A percentile compares a stretch with the other conserved stretches of the same genome.
These are phyloP conservation scores for Rhynchotus rufescens DNA, from an alignment of 2,797 vertebrate genomes.

Conservation along the genomic window DNA sequence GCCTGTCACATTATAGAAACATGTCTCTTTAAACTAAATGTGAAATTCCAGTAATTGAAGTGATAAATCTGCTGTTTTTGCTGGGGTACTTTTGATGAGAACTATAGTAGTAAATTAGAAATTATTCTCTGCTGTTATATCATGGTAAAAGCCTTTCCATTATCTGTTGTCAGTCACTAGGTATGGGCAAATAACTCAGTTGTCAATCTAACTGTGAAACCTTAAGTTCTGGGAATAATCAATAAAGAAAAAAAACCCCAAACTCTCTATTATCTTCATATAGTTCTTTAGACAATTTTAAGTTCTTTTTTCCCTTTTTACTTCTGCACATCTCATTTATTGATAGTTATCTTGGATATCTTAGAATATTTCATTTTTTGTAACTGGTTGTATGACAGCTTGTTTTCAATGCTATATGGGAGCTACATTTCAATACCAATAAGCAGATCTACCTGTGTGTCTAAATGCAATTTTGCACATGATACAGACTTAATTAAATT, in stretches of 20 bases:
- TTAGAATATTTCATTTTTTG: slow-evolving; percentile 73
- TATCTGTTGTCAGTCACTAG: slow-evolving; percentile 88
- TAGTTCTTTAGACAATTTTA: slow-evolving; percentile 62
- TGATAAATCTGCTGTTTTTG: slow-evolving; percentile 91
- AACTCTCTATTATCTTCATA: slow-evolving; percentile 67
- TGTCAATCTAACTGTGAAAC: slow-evolving; percentile 88
- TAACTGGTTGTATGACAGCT: slow-evolving; percentile 56
- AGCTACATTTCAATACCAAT: slow-evolving; percentile 43
- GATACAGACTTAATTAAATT: slow-evolving; percentile 70
- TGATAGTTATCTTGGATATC: slow-evolving; percentile 65
- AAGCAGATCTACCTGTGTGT: slow-evolving; percentile 33
- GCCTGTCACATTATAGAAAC: slow-evolving; percentile 95
- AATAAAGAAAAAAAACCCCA: slow-evolving; percentile 75
- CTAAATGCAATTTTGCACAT: slow-evolving; percentile 43
- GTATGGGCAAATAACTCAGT: slow-evolving; percentile 88
- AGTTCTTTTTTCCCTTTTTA: slow-evolving; percentile 60
- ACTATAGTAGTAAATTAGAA: slow-evolving; percentile 90
- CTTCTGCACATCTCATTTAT: slow-evolving; percentile 72
- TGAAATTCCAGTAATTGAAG: slow-evolving; percentile 96
- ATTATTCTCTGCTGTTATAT: slow-evolving; percentile 89
- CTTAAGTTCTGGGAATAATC: slow-evolving; percentile 85
- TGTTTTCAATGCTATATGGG: slow-evolving; percentile 55
- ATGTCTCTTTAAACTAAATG: slow-evolving; percentile 95
- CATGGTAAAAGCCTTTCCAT: slow-evolving; percentile 89
- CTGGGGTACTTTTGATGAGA: slow-evolving; percentile 90